Percentiles rank a stretch among this genome's conserved stretches.
Evolutionary conservation across 2,797 vertebrate species (phyloP).

Genomic region (Myoxocephalus aenaeus): DNA sequence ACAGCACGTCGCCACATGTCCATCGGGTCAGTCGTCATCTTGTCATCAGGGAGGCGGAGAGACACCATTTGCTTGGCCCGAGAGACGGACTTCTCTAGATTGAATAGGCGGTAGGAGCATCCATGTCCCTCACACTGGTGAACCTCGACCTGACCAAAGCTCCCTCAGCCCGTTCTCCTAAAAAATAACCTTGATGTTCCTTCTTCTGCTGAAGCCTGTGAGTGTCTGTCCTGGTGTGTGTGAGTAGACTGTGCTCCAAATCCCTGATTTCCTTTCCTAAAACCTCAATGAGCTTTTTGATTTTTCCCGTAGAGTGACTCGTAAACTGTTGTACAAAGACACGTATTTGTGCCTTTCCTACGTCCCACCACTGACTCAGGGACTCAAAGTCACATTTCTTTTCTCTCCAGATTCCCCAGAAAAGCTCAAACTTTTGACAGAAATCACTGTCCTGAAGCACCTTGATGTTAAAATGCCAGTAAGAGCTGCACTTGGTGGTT

Average conservation of each 20-base stretch:
- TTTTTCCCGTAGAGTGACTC: no score
- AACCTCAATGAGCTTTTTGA: no score
- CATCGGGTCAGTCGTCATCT: neutral
- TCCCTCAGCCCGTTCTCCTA: neutral
- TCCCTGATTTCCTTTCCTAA: no score
- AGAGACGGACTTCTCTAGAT: neutral
- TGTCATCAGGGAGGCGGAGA: neutral
- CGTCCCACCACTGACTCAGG: no score
- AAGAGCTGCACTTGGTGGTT: no score
- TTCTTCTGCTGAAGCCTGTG: neutral
- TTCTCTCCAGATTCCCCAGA: no score
- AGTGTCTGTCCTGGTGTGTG: neutral
- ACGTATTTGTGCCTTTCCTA: no score
- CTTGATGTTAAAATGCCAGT: no score
- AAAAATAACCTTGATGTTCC: neutral
- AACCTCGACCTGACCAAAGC: neutral
- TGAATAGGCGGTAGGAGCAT: neutral
- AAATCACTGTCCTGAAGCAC: no score
- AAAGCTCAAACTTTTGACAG: no score
- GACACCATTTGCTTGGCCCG: neutral
- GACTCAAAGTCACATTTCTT: no score
- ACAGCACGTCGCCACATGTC: neutral
- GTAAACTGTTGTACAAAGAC: no score
- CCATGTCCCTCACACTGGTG: neutral
- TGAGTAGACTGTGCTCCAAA: neutral